Evolutionary conservation across 2,797 vertebrate species (phyloP).

Genomic region (Pempheris klunzingeri): DNA sequence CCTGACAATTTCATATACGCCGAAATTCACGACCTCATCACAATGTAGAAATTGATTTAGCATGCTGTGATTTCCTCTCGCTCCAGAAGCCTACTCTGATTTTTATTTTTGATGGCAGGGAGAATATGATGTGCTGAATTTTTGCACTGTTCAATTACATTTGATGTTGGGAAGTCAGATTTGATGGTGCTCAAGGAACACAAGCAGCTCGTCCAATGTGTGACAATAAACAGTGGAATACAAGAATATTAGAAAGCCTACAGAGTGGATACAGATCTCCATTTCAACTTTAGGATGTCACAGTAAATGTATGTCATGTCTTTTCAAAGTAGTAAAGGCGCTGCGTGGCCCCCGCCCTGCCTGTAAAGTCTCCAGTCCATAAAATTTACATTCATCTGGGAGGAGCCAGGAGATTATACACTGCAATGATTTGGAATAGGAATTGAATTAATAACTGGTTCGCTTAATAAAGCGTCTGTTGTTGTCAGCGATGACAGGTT

Average conservation of each 20-base stretch:
- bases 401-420: constrained; percentile 56
- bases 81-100: constrained; percentile 70
- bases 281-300: constrained; percentile 53
- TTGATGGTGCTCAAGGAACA: constrained; percentile 60
- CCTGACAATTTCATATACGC: constrained; percentile 78
- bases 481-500: constrained; percentile 76
- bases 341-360: constrained; percentile 23
- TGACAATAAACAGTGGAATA: constrained; percentile 58
- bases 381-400: constrained; percentile 58
- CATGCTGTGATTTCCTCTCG: constrained; percentile 76
- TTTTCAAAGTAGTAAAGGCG: constrained; percentile 38
- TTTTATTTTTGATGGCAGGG: constrained; percentile 70
- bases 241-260: constrained; percentile 40
- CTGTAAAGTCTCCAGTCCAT: constrained; percentile 40
- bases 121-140: constrained; percentile 66
- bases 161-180: constrained; percentile 68
- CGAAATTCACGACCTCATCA: constrained; percentile 85
- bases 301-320: constrained; percentile 48
- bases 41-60: constrained; percentile 83
- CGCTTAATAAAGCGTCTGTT: constrained; percentile 72
- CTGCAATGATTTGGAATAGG: constrained; percentile 56
- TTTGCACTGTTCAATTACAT: constrained; percentile 65
- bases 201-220: constrained; percentile 41
- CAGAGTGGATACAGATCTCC: constrained; percentile 45
- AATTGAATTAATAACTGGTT: constrained; percentile 67